Evolutionary conservation across 2,113 vertebrate genomes (phyloP).

Genomic region (Corythaixoides concolor): DNA sequence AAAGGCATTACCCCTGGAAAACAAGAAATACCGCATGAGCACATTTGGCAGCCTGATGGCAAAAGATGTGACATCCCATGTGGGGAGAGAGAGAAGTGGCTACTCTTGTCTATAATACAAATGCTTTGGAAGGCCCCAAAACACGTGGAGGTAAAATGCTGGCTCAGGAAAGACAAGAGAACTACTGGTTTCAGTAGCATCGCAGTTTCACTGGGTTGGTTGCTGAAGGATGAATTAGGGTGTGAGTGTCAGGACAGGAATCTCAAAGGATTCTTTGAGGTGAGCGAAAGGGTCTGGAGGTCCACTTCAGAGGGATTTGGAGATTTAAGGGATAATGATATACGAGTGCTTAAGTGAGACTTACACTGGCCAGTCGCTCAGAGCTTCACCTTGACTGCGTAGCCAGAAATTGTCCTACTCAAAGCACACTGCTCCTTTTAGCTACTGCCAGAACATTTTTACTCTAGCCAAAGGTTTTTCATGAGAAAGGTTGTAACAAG

Average conservation of each 20-base stretch:
- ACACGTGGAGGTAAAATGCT: background rate
- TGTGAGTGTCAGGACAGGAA: background rate
- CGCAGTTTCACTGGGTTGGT: background rate
- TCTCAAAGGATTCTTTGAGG: background rate
- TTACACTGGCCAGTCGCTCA: background rate
- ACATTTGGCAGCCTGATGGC: background rate
- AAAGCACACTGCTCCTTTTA: background rate
- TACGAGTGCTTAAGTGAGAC: background rate
- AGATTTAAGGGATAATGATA: background rate
- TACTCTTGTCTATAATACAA: background rate
- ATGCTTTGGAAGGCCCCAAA: background rate
- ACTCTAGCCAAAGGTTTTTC: conserved; percentile 21
- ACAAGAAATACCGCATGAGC: background rate
- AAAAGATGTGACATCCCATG: background rate
- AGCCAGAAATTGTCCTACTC: background rate
- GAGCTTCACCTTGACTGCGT: background rate
- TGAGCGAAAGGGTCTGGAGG: background rate
- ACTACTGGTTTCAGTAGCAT: background rate
- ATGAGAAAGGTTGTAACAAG: background rate
- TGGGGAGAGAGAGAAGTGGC: background rate
- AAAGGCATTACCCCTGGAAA: background rate
- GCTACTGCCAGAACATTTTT: conserved; percentile 18
- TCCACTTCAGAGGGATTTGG: background rate
- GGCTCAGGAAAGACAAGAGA: background rate
- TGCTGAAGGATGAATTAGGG: background rate